Base-by-base conservation (phyloP, 2,797 vertebrate species). In the Betta splendens region DNA sequence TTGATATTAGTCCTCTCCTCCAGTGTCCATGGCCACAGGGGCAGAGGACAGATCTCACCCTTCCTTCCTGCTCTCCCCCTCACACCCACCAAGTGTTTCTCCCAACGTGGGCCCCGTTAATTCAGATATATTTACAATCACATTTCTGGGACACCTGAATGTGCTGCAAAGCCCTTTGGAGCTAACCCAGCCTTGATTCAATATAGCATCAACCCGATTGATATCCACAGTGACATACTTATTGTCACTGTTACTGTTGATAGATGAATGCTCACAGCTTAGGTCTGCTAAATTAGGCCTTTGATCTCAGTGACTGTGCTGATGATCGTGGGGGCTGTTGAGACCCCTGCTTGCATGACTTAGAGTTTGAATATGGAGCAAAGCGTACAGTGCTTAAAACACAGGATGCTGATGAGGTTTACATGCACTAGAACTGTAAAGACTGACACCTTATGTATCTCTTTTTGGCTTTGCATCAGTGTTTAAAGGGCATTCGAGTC, bases 111-210 rank as follows among this genome's bases (percentile, higher is more conserved):
- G 38, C 40, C 13, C 28, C 70, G 25, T 23, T 47, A 20, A 47
- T 37, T 45, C 31, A 38, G 13, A 62, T 32, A 54, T 16, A 53
- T 64, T 23, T 32, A 35, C 7, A 18, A 42, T 76, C 58, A 69
- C 55, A 58, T 79, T 64, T 69, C 21, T 70, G 15, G 53, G 48
- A 58, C 11, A 18, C 44, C 26, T 39, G 53, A 66, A 60, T 23
- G n/a, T 71, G 73, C 59, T 69, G 56, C 18, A 56, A 79, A 75
- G 64, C 70, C 42, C 15, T 12, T 7, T 17, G 42, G 53, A 55
- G 46, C 45, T 36, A 28, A 46, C 2, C 2, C 15, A 35, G 23
- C 36, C 32, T 33, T 56, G 17, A 55, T 72, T 52, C 32, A 65
- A 57, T 63, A 33, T 57, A 49, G 36, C 45, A 40, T 50, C 3